Base-by-base conservation (phyloP, 2,888 invertebrate species). In the Bursaphelenchus okinawaensis region DNA sequence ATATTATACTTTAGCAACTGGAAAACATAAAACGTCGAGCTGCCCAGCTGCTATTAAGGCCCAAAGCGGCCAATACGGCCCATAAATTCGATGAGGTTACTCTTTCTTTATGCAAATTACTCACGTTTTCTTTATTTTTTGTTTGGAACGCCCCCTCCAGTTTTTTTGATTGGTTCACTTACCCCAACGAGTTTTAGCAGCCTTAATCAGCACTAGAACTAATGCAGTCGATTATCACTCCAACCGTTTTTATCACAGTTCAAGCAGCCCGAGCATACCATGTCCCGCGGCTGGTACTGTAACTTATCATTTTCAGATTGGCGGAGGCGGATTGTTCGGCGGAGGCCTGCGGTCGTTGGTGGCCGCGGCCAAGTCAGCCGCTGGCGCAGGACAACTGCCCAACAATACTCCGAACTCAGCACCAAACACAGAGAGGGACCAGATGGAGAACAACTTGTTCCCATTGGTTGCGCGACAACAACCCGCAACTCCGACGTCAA, bases 291-390 rank as follows among this genome's bases (percentile, higher is more conserved):
- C 64, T 51, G 22, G 52, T 22, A 50, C 23, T 28, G 22, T 22
- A 16, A 19, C n/a, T 12, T 24, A 16, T 55, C 56, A 26, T n/a
- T 55, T 63, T 60, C 64, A 69, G 69, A 69, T 69, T 57, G 69
- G 69, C 9, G 69, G 69, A 19, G 78, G 77, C 31, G 79, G 79
- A 29, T 65, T 81, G 27, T 81, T 81, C 60, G 79, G 78, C 20
- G 78, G 78, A n/a, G 77, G 76, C 7, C 66, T 79, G n/a, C 70
- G 80, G 59, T 69, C 72, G 23, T 65, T 80, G 24, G 80, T 80
- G 7, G 74, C 78, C 12, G 80, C 80, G 7, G 80, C 80, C 0
- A 78, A 80, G 63, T 71, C 76, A 23, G 77, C 77, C 9, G 72
- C 70, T 22, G 74, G 69, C 16, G 64, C 58, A 8, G 68, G 65